Base-by-base conservation (phyloP, 2,888 invertebrate species). In the Neuroscelio doddi region DNA sequence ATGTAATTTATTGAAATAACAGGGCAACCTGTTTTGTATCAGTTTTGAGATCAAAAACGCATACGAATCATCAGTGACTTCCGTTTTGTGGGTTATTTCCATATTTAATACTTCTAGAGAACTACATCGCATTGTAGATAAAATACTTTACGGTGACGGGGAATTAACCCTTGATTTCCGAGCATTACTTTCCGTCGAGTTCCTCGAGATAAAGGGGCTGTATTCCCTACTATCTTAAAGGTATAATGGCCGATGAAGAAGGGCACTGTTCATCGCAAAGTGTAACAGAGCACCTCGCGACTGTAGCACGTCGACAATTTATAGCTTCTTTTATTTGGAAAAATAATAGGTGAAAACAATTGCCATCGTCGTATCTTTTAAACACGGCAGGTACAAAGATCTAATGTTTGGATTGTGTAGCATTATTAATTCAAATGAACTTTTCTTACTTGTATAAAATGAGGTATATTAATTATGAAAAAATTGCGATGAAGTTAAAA, bases 131-230 rank as follows among this genome's bases (percentile, higher is more conserved):
- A 65, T 70, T 64, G 57, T 72, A 82, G 82, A 82, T 83, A 83
- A 83, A 81, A 81, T 80, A 76, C 76, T 82, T 83, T 79, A 80
- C 77, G 74, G 73, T 73, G 69, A 64, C 66, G 64, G 71, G 72
- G 79, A 83, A 83, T 83, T 83, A 83, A 83, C 82, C 83, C 83
- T 83, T 83, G 81, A 81, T 83, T 83, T 80, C 81, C 76, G 75
- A 69, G 75, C 81, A 82, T 83, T 81, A 83, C 75, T 83, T 81
- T 83, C 73, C 53, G 72, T 65, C 72, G 75, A 79, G 75, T 71
- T 76, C 70, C 61, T 55, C 66, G 72, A 79, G 83, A 83, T 83
- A 83, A 83, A 83, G 80, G 82, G 80, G 80, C 79, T 78, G 77
- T 65, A 51, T 58, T 75, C 74, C 75, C 70, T 74, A 75, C 77